Evolutionary conservation across 2,797 vertebrate species (phyloP).

Genomic region (Cetoscarus ocellatus): DNA sequence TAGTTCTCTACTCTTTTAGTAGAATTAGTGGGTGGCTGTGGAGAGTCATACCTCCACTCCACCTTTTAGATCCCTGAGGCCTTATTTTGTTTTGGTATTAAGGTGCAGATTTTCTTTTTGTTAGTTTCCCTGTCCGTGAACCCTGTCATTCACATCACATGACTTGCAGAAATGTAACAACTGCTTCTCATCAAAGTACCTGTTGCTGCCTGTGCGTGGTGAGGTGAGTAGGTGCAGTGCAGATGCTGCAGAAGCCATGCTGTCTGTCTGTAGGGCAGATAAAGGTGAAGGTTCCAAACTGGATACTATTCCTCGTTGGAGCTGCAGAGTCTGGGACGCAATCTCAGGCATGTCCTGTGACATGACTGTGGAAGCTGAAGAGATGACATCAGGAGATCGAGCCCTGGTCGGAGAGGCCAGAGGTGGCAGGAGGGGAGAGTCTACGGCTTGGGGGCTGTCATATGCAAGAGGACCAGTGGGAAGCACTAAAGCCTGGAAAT

Average conservation of each 20-base stretch:
- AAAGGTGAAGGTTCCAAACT: constrained; percentile 71
- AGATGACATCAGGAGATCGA: constrained; percentile 97
- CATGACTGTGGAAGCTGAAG: constrained; percentile 96
- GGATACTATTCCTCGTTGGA: constrained; percentile 69
- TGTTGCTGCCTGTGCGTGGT: constrained; percentile 77
- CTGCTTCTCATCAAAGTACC: constrained; percentile 46
- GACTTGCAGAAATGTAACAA: too few relatives aligned
- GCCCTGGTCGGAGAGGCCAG: constrained; percentile 93
- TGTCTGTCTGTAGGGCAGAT: constrained; percentile 87
- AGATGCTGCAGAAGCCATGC: constrained; percentile 95
- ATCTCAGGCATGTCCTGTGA: constrained; percentile 98
- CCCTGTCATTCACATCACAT: too few relatives aligned
- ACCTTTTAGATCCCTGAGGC: too few relatives aligned
- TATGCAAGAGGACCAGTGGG: constrained; percentile 83
- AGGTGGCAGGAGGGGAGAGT: constrained; percentile 89
- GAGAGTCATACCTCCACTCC: too few relatives aligned
- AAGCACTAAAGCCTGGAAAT: constrained; percentile 71
- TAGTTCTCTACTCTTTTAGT: too few relatives aligned
- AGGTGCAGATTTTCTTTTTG: too few relatives aligned
- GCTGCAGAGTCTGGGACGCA: constrained; percentile 92
- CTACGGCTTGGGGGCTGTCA: constrained; percentile 88
- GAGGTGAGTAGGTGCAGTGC: constrained; percentile 94
- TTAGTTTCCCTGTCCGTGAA: too few relatives aligned
- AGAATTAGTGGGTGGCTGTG: too few relatives aligned
- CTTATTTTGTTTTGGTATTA: too few relatives aligned